A percentile compares a stretch with the other conserved stretches of the same genome.
Conservation (phyloP, 2,797 vertebrate genomes). For the Anomalospiza imberbis region DNA sequence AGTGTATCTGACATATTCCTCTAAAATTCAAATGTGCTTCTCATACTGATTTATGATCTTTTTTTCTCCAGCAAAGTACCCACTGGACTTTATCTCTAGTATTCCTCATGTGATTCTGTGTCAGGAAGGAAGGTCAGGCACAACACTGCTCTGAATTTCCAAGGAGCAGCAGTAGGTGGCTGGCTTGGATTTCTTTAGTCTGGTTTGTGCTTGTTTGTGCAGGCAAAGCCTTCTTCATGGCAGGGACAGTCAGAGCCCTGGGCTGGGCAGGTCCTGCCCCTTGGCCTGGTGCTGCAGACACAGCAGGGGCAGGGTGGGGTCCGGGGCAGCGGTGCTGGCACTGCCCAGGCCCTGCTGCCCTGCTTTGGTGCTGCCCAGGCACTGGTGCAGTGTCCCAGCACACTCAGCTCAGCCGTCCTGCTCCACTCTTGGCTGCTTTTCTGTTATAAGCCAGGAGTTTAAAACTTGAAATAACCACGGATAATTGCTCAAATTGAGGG, state of each 20-base stretch:
- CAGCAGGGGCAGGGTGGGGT: not conserved
- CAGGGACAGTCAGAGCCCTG: not conserved
- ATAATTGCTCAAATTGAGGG: not conserved
- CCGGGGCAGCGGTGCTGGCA: not conserved
- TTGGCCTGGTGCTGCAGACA: not conserved
- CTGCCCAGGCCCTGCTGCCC: not conserved
- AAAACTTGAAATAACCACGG: not conserved
- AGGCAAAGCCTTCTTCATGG: not conserved
- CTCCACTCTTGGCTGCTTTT: not conserved
- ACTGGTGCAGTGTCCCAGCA: rapidly evolving
- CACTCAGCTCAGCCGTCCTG: not conserved
- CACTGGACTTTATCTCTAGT: not conserved
- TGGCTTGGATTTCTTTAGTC: conserved; percentile 63
- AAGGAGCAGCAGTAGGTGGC: conserved; percentile 63
- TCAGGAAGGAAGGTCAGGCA: conserved; percentile 3
- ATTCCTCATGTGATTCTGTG: not conserved
- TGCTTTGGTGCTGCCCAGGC: not conserved
- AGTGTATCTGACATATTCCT: not conserved
- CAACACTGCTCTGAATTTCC: conserved; percentile 35
- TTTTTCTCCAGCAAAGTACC: not conserved
- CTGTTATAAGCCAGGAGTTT: not conserved
- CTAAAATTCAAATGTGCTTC: conserved; percentile 8
- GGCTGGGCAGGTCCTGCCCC: not conserved
- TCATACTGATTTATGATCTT: not conserved
- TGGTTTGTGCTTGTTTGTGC: not conserved